Conservation (phyloP, 2,113 vertebrate genomes). For the Protobothrops mucrosquamatus region DNA sequence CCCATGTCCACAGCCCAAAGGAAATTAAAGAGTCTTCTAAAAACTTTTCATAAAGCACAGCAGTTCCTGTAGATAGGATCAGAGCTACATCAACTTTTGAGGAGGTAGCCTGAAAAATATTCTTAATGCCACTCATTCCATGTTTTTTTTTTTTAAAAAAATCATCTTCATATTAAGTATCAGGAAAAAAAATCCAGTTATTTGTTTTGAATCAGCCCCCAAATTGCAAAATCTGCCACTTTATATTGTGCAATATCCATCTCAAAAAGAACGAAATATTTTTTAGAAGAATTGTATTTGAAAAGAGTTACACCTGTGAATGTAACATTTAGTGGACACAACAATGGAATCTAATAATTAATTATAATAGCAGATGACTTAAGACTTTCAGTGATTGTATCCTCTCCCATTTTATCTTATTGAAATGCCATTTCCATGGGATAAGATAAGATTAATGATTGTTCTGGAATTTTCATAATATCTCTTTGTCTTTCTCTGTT, state of each 20-base stretch:
- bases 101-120: slow-evolving; percentile 19
- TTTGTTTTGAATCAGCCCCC: not conserved
- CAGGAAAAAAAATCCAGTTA: not conserved
- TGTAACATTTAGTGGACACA: not conserved
- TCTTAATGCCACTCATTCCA: not conserved
- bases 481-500: not conserved
- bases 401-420: not conserved
- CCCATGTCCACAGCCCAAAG: not conserved
- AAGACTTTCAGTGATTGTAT: not conserved
- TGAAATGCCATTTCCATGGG: not conserved
- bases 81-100: not conserved
- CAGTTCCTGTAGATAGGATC: not conserved
- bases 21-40: not conserved
- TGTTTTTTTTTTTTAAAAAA: not conserved
- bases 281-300: not conserved
- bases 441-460: not conserved
- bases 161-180: not conserved
- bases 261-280: not conserved
- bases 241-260: not conserved
- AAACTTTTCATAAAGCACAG: slow-evolving; percentile 32
- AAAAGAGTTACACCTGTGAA: not conserved
- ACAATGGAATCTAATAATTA: not conserved
- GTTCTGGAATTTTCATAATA: not conserved
- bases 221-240: slow-evolving; percentile 20
- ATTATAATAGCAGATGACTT: not conserved